Evolutionary conservation across 2,797 vertebrate genomes (phyloP), one percentile per base, ranked within the genome.

Genomic region (Neosilurus mollespiculum): DNA sequence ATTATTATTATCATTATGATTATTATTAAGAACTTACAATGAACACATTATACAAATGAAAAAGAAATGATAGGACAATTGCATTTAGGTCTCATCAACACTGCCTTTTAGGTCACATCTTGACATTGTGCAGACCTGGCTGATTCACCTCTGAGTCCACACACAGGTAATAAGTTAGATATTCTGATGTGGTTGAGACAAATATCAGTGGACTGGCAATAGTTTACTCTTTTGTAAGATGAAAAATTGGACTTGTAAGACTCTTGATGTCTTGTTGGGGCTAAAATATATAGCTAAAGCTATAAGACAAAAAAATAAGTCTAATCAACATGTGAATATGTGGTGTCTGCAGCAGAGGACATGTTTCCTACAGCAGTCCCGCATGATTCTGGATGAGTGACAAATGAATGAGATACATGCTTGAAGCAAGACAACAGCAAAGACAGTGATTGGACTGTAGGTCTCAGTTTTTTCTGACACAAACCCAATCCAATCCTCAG

Each of bases 401-500:
- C 6, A 24, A 71, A 71, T 3, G 2, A 12, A 37, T 34, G 30
- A 24, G 11, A 24, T 3, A 22, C 37, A 72, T 1, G 7, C 49
- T 26, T 72, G 49, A 53, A 53, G n/a, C 2, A 51, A 43, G 24
- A 54, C 22, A 1, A 59, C 9, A 26, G 1, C 6, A 8, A 66
- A 61, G 64, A 81, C 78, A 78, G 65, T 78, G 83, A 83, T 30
- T 81, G 58, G 61, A 77, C 77, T 71, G 69, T 34, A 66, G 65
- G 80, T 72, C 49, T 59, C 58, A 72, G 70, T n/a, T n/a, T 64
- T 26, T 54, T 85, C 80, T 81, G 83, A 66, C 78, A 53, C 77
- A 67, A 30, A 34, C 61, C 78, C 71, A 79, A 62, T 62, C 24
- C 4, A 76, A 71, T 69, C 54, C 69, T 49, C 67, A 14, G n/a